These are phyloP conservation scores for Apamea epomidion DNA, from an alignment of 2,888 invertebrate genomes.

Conservation along the genomic window DNA sequence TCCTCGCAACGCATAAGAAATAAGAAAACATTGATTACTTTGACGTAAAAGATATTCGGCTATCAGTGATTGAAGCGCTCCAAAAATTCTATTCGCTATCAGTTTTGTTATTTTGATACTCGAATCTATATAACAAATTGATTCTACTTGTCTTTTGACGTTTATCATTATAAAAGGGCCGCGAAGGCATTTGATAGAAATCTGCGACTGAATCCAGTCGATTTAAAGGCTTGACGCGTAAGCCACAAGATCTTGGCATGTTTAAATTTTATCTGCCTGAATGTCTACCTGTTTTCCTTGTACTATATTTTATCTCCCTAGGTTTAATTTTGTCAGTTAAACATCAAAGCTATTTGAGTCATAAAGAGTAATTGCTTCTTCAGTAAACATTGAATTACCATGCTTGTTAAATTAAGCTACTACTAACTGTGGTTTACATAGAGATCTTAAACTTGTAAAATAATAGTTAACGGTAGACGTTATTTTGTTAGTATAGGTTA, in stretches of 20 bases:
- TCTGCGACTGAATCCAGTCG: background rate
- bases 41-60: constrained; percentile 48
- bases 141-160: constrained; percentile 6
- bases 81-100: constrained; percentile 27
- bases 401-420: constrained; percentile 46
- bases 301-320: constrained; percentile 35
- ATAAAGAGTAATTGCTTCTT: constrained; percentile 53
- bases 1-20: constrained; percentile 2
- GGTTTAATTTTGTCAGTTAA: constrained; percentile 28
- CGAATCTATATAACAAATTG: constrained; percentile 18
- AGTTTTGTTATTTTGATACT: constrained; percentile 23
- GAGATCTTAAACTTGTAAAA: constrained; percentile 38
- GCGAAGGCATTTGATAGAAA: constrained; percentile 9
- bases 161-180: constrained; percentile 23
- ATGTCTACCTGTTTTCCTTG: constrained; percentile 37
- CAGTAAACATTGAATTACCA: constrained; percentile 51
- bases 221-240: background rate
- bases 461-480: constrained; percentile 28
- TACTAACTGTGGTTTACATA: constrained; percentile 47
- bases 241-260: background rate
- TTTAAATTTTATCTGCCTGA: constrained; percentile 11
- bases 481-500: constrained; percentile 22
- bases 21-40: constrained; percentile 30
- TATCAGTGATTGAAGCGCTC: constrained; percentile 40
- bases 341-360: constrained; percentile 34